A percentile compares a stretch with the other conserved stretches of the same genome.
Conservation (phyloP, 2,113 vertebrate genomes). For the Sinocyclocheilus rhinocerous region DNA sequence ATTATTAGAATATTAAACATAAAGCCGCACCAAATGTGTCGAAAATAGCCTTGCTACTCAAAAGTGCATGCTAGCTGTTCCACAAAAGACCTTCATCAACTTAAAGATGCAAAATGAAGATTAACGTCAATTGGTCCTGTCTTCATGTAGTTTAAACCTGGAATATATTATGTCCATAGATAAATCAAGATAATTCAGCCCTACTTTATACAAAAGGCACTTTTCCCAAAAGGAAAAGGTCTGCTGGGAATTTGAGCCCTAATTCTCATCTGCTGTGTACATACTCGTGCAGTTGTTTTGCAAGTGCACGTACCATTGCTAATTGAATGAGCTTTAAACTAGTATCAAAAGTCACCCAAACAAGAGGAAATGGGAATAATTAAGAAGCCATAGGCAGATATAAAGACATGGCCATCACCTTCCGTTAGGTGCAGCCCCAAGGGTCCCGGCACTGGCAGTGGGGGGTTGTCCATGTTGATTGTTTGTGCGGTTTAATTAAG, state of each 20-base stretch:
- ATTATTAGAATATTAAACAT: background rate
- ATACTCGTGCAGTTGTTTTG: constrained; percentile 10
- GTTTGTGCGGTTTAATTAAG: constrained; percentile 88
- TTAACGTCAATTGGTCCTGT: background rate
- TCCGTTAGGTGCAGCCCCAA: constrained; percentile 39
- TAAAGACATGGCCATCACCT: constrained; percentile 50
- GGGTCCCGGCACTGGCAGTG: constrained; percentile 36
- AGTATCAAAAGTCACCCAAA: constrained; percentile 26
- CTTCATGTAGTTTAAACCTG: constrained; percentile 15
- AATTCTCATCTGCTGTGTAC: constrained; percentile 21
- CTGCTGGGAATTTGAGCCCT: constrained; percentile 21
- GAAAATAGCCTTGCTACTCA: background rate
- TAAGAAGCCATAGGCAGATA: constrained; percentile 17
- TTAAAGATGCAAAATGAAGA: background rate
- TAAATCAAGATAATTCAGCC: constrained; percentile 28
- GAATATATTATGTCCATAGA: constrained; percentile 15
- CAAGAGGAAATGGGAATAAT: constrained; percentile 8
- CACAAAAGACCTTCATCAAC: background rate
- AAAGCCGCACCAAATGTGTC: background rate
- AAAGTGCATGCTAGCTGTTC: constrained; percentile 8
- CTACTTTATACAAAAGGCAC: constrained; percentile 30
- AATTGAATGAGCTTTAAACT: constrained; percentile 33
- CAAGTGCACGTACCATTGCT: constrained; percentile 17
- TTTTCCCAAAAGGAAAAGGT: background rate
- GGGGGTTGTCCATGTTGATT: constrained; percentile 83